A percentile compares a stretch with the other conserved stretches of the same genome.
phyloP scores from a whole-genome alignment of 2,888 invertebrate genomes.

The Acrobasis consociella region DNA sequence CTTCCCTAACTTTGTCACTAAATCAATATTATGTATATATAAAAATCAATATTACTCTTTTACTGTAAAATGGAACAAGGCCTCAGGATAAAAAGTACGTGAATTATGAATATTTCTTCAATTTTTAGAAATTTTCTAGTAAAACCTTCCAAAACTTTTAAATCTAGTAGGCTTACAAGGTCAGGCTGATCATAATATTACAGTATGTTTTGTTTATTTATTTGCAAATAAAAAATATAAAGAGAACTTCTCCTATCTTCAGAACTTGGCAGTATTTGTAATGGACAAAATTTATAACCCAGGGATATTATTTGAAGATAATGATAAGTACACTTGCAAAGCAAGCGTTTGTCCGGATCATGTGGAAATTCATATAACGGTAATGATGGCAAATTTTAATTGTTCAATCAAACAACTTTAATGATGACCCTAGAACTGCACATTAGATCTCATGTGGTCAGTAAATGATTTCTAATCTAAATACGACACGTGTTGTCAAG shows the following conservation, averaged over 20 bases:
- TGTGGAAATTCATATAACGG: background rate
- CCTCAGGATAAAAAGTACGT: too few species aligned
- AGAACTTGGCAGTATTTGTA: background rate
- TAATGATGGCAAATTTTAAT: background rate
- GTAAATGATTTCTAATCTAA: slow-evolving; percentile 9
- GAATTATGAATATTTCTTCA: too few species aligned
- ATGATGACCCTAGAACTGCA: background rate
- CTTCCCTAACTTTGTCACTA: too few species aligned
- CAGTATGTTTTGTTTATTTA: too few species aligned
- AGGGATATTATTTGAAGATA: background rate
- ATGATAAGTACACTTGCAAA: background rate
- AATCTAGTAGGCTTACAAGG: background rate
- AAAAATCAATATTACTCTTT: too few species aligned
- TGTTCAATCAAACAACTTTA: background rate
- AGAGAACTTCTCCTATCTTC: background rate
- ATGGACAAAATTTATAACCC: background rate
- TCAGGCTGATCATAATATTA: too few species aligned
- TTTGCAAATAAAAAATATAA: too few species aligned
- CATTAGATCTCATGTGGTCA: slow-evolving; percentile 1
- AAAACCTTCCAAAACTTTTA: background rate
- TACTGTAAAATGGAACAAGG: too few species aligned
- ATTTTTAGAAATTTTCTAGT: too few species aligned
- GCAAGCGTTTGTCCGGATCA: background rate
- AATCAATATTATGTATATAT: too few species aligned
- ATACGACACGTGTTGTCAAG: slow-evolving; percentile 4